phyloP scores from a whole-genome alignment of 2,888 invertebrate species.

The Sipunculus nudus region DNA sequence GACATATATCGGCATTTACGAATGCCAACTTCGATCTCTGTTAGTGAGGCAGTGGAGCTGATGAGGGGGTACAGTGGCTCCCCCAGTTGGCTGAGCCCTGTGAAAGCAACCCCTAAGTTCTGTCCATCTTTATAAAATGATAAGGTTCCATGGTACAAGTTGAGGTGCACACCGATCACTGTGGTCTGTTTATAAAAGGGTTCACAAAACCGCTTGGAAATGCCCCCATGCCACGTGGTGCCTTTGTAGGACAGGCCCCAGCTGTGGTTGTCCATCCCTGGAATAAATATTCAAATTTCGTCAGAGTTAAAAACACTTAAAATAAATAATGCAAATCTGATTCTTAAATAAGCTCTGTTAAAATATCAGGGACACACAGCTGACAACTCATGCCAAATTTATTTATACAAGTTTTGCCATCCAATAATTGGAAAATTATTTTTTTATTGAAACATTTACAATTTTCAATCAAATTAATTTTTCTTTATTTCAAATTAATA shows the following conservation, averaged over 20 bases:
- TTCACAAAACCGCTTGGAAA: constrained; percentile 46
- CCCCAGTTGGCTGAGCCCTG: constrained; percentile 22
- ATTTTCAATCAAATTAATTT: no score
- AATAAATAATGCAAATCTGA: no score
- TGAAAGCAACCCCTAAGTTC: constrained; percentile 51
- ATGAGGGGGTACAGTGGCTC: constrained; percentile 50
- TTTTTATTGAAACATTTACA: no score
- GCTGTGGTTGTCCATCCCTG: constrained; percentile 52
- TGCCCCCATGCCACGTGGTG: constrained; percentile 49
- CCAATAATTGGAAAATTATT: no score
- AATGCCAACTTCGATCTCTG: constrained; percentile 48
- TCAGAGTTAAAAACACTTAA: no score
- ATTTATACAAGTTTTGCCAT: no score
- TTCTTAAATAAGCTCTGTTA: no score
- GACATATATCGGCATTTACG: constrained; percentile 42
- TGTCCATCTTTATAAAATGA: constrained; percentile 48
- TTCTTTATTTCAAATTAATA: no score
- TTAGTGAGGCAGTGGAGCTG: constrained; percentile 50
- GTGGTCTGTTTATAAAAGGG: constrained; percentile 50
- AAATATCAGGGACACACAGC: no score
- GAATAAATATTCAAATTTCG: constrained; percentile 1
- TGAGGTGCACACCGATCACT: constrained; percentile 50
- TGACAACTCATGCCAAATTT: no score
- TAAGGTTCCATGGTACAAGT: constrained; percentile 49
- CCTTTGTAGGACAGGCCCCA: constrained; percentile 61